These are phyloP conservation scores for Zosterops lateralis DNA, from an alignment of 2,113 vertebrate genomes.

Conservation along the genomic window DNA sequence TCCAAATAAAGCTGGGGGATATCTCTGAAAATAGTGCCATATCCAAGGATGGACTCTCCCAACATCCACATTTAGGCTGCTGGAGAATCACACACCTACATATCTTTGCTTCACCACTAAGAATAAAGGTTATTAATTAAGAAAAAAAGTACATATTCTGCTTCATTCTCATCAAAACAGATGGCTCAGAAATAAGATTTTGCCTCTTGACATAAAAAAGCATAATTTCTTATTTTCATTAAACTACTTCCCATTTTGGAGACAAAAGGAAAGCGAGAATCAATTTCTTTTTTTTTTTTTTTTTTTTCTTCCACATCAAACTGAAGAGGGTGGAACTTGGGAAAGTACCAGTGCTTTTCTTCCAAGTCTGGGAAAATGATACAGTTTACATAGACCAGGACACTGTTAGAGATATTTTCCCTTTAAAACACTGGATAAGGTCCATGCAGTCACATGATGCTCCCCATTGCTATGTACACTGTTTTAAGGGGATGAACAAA, in stretches of 20 bases:
- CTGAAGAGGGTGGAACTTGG: not conserved
- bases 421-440: not conserved
- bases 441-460: not conserved
- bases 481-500: not conserved
- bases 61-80: not conserved
- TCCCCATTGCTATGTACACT: not conserved
- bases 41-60: not conserved
- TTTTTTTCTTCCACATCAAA: not conserved
- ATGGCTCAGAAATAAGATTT: not conserved
- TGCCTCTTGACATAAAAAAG: not conserved
- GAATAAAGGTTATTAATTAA: not conserved
- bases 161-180: not conserved
- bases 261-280: not conserved
- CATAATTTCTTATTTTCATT: not conserved
- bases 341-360: constrained; percentile 20
- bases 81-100: not conserved
- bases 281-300: not conserved
- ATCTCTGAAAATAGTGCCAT: not conserved
- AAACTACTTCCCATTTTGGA: not conserved
- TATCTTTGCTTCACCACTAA: not conserved
- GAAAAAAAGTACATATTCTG: not conserved
- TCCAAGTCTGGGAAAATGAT: constrained; percentile 49
- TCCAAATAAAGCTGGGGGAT: not conserved
- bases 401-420: constrained; percentile 10
- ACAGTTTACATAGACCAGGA: constrained; percentile 14